A percentile compares a stretch with the other conserved stretches of the same genome.
Evolutionary conservation across 2,888 invertebrate genomes (phyloP).

Genomic region (Dioctria rufipes): DNA sequence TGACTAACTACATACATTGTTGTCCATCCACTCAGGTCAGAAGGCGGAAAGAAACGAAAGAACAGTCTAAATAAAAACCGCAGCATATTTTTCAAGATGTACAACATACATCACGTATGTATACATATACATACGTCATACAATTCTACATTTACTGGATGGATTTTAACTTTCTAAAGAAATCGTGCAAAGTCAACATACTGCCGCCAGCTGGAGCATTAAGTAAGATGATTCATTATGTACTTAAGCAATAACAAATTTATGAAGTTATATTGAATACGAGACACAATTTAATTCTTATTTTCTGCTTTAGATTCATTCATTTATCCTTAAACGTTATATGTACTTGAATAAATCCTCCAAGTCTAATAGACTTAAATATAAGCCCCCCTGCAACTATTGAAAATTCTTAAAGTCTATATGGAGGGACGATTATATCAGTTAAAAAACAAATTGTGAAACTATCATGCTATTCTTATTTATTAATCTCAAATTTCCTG

Average conservation of each 20-base stretch:
- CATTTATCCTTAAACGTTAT: too few species aligned
- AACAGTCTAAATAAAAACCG: conserved; percentile 3
- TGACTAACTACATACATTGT: neutral
- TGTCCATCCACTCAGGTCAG: neutral
- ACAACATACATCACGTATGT: too few species aligned
- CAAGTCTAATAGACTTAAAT: too few species aligned
- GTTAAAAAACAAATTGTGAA: too few species aligned
- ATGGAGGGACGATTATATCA: too few species aligned
- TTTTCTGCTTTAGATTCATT: too few species aligned
- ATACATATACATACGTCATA: neutral
- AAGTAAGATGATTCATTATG: conserved; percentile 42
- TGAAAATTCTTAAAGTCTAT: too few species aligned
- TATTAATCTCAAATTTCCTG: too few species aligned
- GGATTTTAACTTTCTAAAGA: conserved; percentile 37
- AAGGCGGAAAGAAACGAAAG: conserved; percentile 20
- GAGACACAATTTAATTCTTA: neutral
- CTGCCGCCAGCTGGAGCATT: conserved; percentile 36
- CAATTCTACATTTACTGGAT: neutral
- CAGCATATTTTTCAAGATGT: neutral
- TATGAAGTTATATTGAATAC: conserved; percentile 5
- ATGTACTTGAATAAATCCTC: too few species aligned
- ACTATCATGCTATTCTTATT: too few species aligned
- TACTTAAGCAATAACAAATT: conserved; percentile 27
- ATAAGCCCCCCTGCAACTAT: too few species aligned
- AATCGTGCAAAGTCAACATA: conserved; percentile 29